Conservation (phyloP, 1,140 invertebrate genomes). For the Andrena cerasifolii region DNA sequence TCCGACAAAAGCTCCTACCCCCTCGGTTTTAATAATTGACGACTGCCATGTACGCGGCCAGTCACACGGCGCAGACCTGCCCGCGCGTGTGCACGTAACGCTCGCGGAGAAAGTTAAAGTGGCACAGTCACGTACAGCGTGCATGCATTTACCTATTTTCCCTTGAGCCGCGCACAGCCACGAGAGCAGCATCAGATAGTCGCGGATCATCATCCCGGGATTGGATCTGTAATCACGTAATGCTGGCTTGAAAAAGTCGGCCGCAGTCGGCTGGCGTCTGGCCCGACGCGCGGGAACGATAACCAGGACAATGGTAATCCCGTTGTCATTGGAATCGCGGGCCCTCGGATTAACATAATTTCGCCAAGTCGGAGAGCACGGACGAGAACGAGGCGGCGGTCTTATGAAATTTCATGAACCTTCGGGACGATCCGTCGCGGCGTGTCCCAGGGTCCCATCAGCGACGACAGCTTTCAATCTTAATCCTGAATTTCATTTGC, state of each 20-base stretch:
- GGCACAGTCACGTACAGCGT: constrained; percentile 24
- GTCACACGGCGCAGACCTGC: neutral
- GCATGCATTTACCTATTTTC: constrained; percentile 73
- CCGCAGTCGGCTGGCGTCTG: neutral
- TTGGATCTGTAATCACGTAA: constrained; percentile 69
- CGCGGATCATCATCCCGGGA: constrained; percentile 78
- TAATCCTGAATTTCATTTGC: constrained; percentile 12
- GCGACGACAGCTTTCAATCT: neutral
- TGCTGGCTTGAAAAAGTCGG: neutral
- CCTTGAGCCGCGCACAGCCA: constrained; percentile 78
- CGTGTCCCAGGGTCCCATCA: neutral
- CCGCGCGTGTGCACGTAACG: too few relatives aligned
- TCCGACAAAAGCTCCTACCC: constrained; percentile 25
- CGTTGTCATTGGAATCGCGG: neutral
- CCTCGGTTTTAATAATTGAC: constrained; percentile 41
- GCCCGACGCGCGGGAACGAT: neutral
- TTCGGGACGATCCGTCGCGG: neutral
- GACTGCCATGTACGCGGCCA: neutral
- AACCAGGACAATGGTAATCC: constrained; percentile 4
- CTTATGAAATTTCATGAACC: constrained; percentile 34
- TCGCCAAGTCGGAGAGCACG: neutral
- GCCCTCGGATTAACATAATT: constrained; percentile 16
- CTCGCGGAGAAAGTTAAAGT: too few relatives aligned
- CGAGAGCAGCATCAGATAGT: constrained; percentile 78
- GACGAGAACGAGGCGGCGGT: too few relatives aligned